phyloP scores from a whole-genome alignment of 2,888 invertebrate species.

The Microctonus hyperodae region DNA sequence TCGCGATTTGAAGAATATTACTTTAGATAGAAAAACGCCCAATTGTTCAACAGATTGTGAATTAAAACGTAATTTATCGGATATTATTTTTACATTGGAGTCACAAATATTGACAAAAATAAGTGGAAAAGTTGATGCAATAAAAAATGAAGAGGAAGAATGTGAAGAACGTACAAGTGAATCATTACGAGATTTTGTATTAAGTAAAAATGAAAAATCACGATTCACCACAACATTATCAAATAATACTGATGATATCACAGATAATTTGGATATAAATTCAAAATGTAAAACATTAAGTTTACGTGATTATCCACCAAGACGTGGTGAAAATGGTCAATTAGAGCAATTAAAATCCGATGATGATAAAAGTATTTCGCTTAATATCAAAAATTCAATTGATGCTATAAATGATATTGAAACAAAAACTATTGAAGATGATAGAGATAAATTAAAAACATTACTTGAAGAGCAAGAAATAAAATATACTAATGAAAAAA shows the following conservation, averaged over 20 bases:
- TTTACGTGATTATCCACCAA: conserved; percentile 56
- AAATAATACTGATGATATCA: conserved; percentile 38
- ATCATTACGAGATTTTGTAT: conserved; percentile 45
- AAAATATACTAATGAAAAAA: conserved; percentile 58
- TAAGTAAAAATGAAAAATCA: conserved; percentile 37
- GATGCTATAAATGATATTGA: conserved; percentile 20
- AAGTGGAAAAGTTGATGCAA: conserved; percentile 19
- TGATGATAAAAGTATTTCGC: conserved; percentile 36
- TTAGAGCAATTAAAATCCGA: conserved; percentile 35
- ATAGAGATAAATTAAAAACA: conserved; percentile 28
- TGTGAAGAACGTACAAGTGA: conserved; percentile 43
- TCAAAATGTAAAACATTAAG: conserved; percentile 45
- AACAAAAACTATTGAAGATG: conserved; percentile 20
- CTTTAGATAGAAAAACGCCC: conserved; percentile 42
- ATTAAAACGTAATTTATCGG: conserved; percentile 50
- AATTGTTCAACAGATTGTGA: conserved; percentile 53
- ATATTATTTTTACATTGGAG: conserved; percentile 48
- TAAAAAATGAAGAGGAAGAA: conserved; percentile 44
- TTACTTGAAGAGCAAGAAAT: conserved; percentile 58
- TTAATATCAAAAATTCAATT: conserved; percentile 24
- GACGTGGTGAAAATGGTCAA: conserved; percentile 47
- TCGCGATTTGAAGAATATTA: conserved; percentile 48
- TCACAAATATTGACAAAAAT: conserved; percentile 26
- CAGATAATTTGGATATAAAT: conserved; percentile 45
- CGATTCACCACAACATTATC: conserved; percentile 35